Evolutionary conservation across 30 jellyfish, hydroid and myxozoan species (phyloP), one percentile per base, ranked within the genome.

Genomic region (Catostylus mosaicus): DNA sequence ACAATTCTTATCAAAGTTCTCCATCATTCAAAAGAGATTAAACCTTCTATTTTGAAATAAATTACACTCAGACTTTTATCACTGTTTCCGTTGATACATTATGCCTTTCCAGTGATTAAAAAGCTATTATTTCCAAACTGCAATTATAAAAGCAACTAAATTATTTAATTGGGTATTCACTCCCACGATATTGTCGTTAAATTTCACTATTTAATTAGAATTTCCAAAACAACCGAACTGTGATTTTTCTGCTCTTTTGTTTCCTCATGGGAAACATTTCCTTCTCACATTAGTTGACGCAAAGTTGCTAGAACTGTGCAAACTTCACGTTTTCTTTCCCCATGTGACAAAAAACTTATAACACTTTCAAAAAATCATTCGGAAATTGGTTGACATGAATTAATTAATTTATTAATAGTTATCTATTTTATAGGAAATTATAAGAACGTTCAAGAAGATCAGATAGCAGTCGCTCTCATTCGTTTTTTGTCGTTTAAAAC

Each of bases 131-230:
- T 48, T 59, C 71, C 20, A 59, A 59, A 59, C 38, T 23, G 40
- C 71, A 59, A n/a, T 59, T 59, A 59, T 37, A 59, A 52, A 10
- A 59, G 63, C 37, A 59, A 59, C 36, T 59, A 59, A 59, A 20
- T 1, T 8, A 8, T 2, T n/a, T 23, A 22, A 59, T 20, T 59
- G 71, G 20, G 56, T 6, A 43, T 27, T 23, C 32, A 18, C 71
- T 59, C 71, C 71, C 71, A 59, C 71, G 67, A 10, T 52, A 52
- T 20, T 52, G 67, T 26, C 27, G 27, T 20, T 52, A 59, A 59
- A 1, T 59, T 27, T 59, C 36, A 29, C 37, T 10, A 18, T 16
- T 1, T 59, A 29, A 59, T 59, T 20, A 23, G 3, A 59, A 22
- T 7, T 59, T 27, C 40, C 40, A 4, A 59, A 23, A 59, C 71